A percentile compares a stretch with the other conserved stretches of the same genome.
These are phyloP conservation scores for Cinclus cinclus DNA, from an alignment of 2,113 vertebrate species.

Conservation along the genomic window DNA sequence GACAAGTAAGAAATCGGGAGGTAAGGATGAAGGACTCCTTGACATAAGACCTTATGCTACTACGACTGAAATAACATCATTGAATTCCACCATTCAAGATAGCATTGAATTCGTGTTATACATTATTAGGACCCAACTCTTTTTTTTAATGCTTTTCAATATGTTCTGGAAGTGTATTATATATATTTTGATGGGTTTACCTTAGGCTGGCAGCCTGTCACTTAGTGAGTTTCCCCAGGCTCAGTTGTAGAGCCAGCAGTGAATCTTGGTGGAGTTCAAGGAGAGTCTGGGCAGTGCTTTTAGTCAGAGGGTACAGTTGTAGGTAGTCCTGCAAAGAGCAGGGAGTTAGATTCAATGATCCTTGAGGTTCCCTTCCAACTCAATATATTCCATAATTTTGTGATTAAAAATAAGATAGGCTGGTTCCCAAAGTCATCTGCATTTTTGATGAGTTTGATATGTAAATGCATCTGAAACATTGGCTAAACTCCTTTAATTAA, in stretches of 20 bases:
- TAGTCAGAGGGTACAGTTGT: not conserved
- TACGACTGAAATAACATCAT: not conserved
- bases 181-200: not conserved
- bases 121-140: rapidly evolving
- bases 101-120: not conserved
- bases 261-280: not conserved
- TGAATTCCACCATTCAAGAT: not conserved
- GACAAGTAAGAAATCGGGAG: not conserved
- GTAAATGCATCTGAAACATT: not conserved
- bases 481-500: not conserved
- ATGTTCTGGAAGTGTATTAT: not conserved
- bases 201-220: not conserved
- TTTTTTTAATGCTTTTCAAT: not conserved
- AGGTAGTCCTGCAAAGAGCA: not conserved
- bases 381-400: not conserved
- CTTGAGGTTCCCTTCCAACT: not conserved
- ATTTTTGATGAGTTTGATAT: not conserved
- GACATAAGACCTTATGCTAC: not conserved
- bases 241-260: not conserved
- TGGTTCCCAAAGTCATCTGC: not conserved
- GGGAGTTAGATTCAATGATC: rapidly evolving
- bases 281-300: rapidly evolving
- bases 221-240: not conserved
- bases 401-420: not conserved
- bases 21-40: not conserved